Evolutionary conservation across 2,888 invertebrate genomes (phyloP).

Genomic region (Scrobipalpa atriplicella): DNA sequence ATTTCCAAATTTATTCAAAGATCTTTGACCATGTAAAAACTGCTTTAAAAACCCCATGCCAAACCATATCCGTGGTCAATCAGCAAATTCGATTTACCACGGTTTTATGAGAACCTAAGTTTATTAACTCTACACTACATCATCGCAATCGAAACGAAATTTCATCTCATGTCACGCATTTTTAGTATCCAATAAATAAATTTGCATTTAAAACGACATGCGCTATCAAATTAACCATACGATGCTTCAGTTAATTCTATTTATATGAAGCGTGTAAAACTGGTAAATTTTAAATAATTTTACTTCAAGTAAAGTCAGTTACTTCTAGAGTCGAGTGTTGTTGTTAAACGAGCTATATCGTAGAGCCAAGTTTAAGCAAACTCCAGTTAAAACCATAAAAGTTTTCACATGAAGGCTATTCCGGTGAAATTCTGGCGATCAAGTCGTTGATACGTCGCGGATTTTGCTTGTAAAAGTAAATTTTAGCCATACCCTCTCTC

Average conservation of each 20-base stretch:
- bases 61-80: conserved; percentile 11
- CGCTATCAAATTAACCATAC: neutral
- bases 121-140: neutral
- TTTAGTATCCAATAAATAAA: conserved; percentile 3
- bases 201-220: conserved; percentile 12
- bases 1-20: too few relatives aligned
- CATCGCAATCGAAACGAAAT: neutral
- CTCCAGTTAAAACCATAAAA: conserved; percentile 18
- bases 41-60: conserved; percentile 17
- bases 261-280: conserved; percentile 7
- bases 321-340: neutral
- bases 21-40: too few relatives aligned
- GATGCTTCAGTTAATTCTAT: conserved; percentile 8
- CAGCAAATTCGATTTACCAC: conserved; percentile 5
- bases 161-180: neutral
- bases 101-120: conserved; percentile 11
- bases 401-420: conserved; percentile 14
- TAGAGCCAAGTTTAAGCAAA: conserved; percentile 13
- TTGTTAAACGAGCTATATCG: conserved; percentile 11
- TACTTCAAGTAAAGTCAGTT: neutral
- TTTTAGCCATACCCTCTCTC: too few relatives aligned
- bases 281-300: neutral
- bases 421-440: conserved; percentile 14
- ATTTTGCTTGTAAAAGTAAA: conserved; percentile 3
- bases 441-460: conserved; percentile 4